phyloP scores from a whole-genome alignment of 2,888 invertebrate species.

The Euplagia quadripunctaria region DNA sequence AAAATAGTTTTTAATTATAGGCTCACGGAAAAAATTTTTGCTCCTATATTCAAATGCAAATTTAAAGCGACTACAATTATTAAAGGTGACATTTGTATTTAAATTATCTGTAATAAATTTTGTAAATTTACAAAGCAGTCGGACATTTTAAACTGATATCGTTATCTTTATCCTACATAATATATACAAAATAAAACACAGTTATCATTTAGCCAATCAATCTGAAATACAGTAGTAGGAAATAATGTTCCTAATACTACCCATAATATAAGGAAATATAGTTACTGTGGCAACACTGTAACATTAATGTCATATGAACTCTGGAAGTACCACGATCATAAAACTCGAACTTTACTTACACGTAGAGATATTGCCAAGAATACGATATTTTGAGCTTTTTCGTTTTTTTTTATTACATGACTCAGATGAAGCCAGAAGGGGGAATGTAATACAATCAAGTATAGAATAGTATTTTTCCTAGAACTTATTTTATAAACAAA shows the following conservation, averaged over 20 bases:
- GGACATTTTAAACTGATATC: background rate
- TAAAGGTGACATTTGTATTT: background rate
- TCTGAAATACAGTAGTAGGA: background rate
- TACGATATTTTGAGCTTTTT: background rate
- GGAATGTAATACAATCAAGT: no score
- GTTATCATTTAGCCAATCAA: background rate
- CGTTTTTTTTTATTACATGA: background rate
- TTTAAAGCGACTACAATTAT: background rate
- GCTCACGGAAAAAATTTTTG: no score
- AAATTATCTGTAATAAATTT: background rate
- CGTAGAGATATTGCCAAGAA: background rate
- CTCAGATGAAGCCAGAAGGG: background rate
- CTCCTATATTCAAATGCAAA: no score
- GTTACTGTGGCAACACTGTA: conserved; percentile 52
- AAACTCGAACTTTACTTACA: conserved; percentile 31
- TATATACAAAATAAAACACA: background rate
- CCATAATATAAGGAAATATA: conserved; percentile 11
- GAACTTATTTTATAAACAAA: background rate
- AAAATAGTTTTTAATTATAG: no score
- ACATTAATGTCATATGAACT: conserved; percentile 23
- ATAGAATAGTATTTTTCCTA: background rate
- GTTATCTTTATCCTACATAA: background rate
- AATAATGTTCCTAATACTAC: background rate
- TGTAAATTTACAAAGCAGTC: background rate
- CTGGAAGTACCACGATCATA: conserved; percentile 22